Conservation (phyloP, 2,888 invertebrate species). For the Diadegma fenestrale region DNA sequence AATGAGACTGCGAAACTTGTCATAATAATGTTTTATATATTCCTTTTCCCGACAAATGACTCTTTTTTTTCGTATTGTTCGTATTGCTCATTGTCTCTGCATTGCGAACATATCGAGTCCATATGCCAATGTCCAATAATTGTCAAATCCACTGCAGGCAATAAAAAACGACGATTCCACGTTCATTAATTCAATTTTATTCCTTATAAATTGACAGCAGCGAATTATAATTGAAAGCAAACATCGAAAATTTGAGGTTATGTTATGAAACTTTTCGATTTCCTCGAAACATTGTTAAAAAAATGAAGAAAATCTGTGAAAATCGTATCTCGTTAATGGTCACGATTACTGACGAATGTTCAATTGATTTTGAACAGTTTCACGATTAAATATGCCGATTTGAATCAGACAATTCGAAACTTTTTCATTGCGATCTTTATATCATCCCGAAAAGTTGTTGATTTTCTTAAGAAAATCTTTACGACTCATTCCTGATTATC, state of each 20-base stretch:
- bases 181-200: not conserved
- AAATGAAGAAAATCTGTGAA: not conserved
- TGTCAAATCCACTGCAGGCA: not conserved
- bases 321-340: not conserved
- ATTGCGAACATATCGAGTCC: not conserved
- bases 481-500: not conserved
- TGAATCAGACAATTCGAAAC: not conserved
- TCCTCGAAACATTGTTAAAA: not conserved
- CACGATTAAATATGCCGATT: not conserved
- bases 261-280: not conserved
- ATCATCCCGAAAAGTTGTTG: not conserved
- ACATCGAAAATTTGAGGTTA: constrained; percentile 2
- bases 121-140: too few relatives aligned
- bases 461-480: not conserved
- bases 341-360: not conserved
- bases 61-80: not conserved
- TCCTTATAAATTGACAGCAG: not conserved
- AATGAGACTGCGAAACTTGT: not conserved
- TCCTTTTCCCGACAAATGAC: not conserved
- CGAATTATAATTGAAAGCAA: not conserved
- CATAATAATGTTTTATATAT: not conserved
- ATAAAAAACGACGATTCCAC: constrained; percentile 4
- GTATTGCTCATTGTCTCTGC: not conserved
- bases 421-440: not conserved
- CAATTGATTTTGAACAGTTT: not conserved